Evolutionary conservation across 1,140 invertebrate genomes (phyloP), one percentile per base, ranked within the genome.

Genomic region (Sminthurides bifidus): DNA sequence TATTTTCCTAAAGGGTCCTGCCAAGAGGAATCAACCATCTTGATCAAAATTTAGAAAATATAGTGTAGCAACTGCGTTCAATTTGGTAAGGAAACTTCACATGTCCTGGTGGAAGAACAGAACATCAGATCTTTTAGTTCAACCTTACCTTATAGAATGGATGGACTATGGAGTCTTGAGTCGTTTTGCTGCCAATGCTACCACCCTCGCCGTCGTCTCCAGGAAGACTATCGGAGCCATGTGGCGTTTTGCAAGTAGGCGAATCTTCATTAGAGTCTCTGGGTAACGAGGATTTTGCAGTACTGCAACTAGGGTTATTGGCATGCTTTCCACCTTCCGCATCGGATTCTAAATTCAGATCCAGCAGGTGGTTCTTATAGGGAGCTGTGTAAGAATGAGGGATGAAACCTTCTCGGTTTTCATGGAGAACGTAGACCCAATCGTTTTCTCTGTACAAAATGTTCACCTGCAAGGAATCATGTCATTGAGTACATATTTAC

Each of bases 371-470:
- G 33, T 82, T 84, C 35, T 81, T 82, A 23, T 50, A 89, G 0
- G 88, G 85, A 0, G 86, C 84, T 71, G 88, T 92, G 69, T 93
- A 93, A 0, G 88, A 91, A 68, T 91, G 85, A 10, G 92, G 92
- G 63, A 95, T 92, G 66, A 94, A 96, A 1, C 92, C 92, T 73
- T 94, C 90, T 69, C 85, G 80, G 56, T 88, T 85, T 44, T 88
- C 85, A 1, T 86, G 82, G 68, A 93, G 91, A 0, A 94, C 88
- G 74, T 94, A 94, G 1, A 92, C 87, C 92, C 92, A 95, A 67
- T 94, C 92, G 69, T 94, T 93, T 70, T 95, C 91, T 65, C 89
- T 76, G 70, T 95, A 95, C 52, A 95, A 71, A 51, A 93, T 82
- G 73, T 92, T 89, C 65, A 92, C 80, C 77, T 85, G 69, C 15